phyloP scores from a whole-genome alignment of 2,888 invertebrate genomes.

The Drosophila aldrichi region DNA sequence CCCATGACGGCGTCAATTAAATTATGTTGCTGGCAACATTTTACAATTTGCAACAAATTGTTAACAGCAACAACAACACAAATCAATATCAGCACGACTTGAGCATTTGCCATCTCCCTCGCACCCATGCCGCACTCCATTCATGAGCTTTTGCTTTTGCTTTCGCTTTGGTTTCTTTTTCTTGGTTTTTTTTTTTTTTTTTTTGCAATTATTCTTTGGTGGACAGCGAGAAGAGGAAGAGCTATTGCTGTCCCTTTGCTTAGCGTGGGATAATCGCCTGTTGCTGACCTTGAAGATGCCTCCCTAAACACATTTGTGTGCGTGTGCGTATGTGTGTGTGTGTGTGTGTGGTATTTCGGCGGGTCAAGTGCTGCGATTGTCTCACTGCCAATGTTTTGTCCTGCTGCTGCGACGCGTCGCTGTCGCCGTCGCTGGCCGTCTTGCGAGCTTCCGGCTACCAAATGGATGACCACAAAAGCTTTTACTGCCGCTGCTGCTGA shows the following conservation, averaged over 20 bases:
- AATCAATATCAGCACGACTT: conserved; percentile 69
- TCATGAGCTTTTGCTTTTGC: conserved; percentile 4
- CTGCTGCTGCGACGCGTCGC: conserved; percentile 23
- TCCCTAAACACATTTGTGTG: conserved; percentile 31
- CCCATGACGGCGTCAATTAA: conserved; percentile 81
- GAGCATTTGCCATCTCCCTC: conserved; percentile 17
- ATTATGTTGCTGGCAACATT: conserved; percentile 81
- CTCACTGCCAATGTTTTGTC: conserved; percentile 37
- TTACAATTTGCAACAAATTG: conserved; percentile 81
- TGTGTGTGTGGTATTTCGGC: conserved; percentile 58
- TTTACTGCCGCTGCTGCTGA: conserved; percentile 32
- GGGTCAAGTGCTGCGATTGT: conserved; percentile 60
- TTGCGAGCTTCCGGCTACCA: conserved; percentile 69
- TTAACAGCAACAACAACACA: conserved; percentile 67
- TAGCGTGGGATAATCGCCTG: conserved; percentile 60
- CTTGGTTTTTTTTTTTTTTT: not conserved
- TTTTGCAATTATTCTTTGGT: conserved; percentile 30
- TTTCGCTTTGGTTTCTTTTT: conserved; percentile 9
- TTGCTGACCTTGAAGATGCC: conserved; percentile 48
- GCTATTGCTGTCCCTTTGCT: conserved; percentile 40
- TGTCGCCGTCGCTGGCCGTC: conserved; percentile 50
- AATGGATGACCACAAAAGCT: conserved; percentile 76
- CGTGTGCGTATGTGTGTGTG: conserved; percentile 29
- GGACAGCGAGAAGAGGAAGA: conserved; percentile 29
- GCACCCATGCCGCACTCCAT: not conserved